phyloP scores from a whole-genome alignment of 2,113 vertebrate genomes.

The Globicephala melas region DNA sequence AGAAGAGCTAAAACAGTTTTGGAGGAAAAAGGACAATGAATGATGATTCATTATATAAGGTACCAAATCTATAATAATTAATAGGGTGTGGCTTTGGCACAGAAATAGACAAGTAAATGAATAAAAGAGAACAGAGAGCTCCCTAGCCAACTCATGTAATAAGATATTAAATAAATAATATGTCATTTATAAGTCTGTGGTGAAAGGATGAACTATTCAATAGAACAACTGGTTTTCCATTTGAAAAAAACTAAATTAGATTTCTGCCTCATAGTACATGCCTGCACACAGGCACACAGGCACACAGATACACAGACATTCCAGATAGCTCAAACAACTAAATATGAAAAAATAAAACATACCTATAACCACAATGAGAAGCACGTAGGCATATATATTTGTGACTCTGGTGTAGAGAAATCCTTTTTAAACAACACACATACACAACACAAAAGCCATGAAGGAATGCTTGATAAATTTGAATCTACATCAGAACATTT shows the following conservation, averaged over 20 bases:
- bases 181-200: background rate
- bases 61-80: background rate
- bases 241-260: slow-evolving; percentile 29
- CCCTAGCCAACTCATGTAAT: background rate
- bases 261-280: background rate
- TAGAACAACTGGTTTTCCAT: background rate
- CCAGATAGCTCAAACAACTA: background rate
- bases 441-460: background rate
- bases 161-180: slow-evolving; percentile 32
- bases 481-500: background rate
- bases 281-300: too few relatives aligned
- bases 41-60: background rate
- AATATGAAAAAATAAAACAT: background rate
- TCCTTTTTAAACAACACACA: background rate
- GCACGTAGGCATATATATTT: background rate
- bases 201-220: background rate
- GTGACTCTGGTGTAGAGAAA: background rate
- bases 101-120: slow-evolving; percentile 31
- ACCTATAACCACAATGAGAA: background rate
- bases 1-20: background rate
- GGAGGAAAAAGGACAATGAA: background rate
- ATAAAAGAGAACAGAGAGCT: background rate
- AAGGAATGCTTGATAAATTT: slow-evolving; percentile 3
- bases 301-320: background rate
- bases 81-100: background rate